Evolutionary conservation across 1,140 invertebrate genomes (phyloP), one percentile per base, ranked within the genome.

Genomic region (Listronotus bonariensis): DNA sequence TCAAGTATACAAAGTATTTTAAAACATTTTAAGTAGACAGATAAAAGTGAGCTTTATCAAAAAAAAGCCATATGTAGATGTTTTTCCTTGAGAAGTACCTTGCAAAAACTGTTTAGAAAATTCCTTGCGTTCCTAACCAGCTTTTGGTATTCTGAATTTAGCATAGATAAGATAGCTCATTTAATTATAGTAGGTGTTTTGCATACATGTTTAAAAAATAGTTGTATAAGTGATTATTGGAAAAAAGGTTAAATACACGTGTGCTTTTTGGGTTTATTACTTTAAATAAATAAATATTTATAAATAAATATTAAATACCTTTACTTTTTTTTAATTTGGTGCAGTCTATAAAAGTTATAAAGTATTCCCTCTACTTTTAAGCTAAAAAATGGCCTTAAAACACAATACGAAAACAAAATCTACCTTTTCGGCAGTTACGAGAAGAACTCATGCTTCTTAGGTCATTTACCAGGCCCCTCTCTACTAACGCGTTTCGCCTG

Each of bases 1-100:
- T 26, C n/a, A 46, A 38, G 48, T 36, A 41, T 52, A 53, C 48
- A 61, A 61, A 51, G 48, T 32, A 49, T 42, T 49, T 17, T 51
- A 12, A 53, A 43, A 46, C 61, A 64, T 64, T 64, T 55, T 56
- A 64, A 56, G 46, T 64, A 56, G 61, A 46, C 52, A 55, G 52
- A 55, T 56, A 64, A 64, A 52, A 54, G 41, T 45, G 38, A 10
- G 49, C 9, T 38, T 63, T 63, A 53, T 63, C 49, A 31, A 51
- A 38, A 43, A 41, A 42, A 51, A 31, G 10, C 58, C 58, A 41
- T 51, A 61, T 53, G 54, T 63, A 45, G 41, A 43, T 49, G 49
- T 15, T 32, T 51, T 51, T 40, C 57, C 57, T 59, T 59, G 56
- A 59, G 45, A 59, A 59, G 43, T 48, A 49, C 56, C 56, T 60